Percentiles rank a stretch among this genome's conserved stretches.
phyloP scores from a whole-genome alignment of 2,888 invertebrate species.

The Andrena chrysosceles region DNA sequence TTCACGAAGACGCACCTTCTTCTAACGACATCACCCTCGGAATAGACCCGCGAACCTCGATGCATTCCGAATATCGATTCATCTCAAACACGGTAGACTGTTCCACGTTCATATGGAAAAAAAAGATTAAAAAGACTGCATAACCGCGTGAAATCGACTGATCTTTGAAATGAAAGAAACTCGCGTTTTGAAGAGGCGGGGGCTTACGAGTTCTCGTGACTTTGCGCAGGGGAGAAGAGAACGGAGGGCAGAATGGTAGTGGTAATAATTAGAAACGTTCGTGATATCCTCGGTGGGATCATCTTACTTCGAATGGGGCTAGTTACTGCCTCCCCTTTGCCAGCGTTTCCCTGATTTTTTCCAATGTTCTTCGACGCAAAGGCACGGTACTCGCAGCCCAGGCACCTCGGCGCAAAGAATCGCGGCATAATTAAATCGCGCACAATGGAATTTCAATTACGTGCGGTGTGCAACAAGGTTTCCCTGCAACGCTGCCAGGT shows the following conservation, averaged over 20 bases:
- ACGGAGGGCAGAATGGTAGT: constrained; percentile 14
- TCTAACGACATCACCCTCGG: background rate
- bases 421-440: constrained; percentile 35
- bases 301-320: constrained; percentile 19
- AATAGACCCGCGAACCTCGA: background rate
- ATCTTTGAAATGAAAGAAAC: constrained; percentile 20
- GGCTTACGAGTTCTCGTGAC: constrained; percentile 46
- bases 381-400: background rate
- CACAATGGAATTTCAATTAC: constrained; percentile 53
- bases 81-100: constrained; percentile 24
- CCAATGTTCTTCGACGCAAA: background rate
- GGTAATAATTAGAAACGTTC: constrained; percentile 45
- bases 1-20: constrained; percentile 4
- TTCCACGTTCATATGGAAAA: background rate
- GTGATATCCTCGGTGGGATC: constrained; percentile 35
- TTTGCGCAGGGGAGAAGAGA: background rate
- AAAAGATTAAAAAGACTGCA: constrained; percentile 45
- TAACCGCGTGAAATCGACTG: constrained; percentile 31
- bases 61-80: constrained; percentile 1
- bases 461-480: constrained; percentile 47
- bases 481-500: constrained; percentile 27
- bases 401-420: constrained; percentile 4
- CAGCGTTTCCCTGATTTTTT: constrained; percentile 8
- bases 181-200: constrained; percentile 5
- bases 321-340: constrained; percentile 40